These are phyloP conservation scores for Boulengeromyrus knoepffleri DNA, from an alignment of 2,113 vertebrate species.

Conservation along the genomic window DNA sequence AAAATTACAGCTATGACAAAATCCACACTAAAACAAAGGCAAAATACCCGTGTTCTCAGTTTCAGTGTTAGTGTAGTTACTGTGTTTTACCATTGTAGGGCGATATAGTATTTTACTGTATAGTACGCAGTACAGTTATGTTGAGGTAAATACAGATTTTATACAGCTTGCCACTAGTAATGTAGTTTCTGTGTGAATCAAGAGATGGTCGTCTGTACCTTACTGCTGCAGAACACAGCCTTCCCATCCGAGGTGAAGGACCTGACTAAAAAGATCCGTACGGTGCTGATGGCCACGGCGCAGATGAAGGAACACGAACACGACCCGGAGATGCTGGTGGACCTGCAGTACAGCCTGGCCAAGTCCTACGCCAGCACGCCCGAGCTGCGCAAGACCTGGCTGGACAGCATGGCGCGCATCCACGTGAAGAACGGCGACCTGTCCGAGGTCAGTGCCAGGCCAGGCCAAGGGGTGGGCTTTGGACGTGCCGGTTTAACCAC, in stretches of 20 bases:
- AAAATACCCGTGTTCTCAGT: neutral
- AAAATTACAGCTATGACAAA: neutral
- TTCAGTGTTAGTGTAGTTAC: neutral
- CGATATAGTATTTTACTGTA: neutral
- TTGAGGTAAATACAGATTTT: neutral
- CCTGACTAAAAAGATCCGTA: constrained; percentile 93
- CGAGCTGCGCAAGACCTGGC: constrained; percentile 92
- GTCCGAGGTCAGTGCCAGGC: constrained; percentile 71
- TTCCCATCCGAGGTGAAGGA: constrained; percentile 96
- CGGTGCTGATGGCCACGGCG: constrained; percentile 93
- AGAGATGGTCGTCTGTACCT: neutral
- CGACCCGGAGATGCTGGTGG: constrained; percentile 96
- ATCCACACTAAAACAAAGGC: neutral
- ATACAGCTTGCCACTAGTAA: neutral
- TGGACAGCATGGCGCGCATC: constrained; percentile 98
- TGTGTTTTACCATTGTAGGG: neutral
- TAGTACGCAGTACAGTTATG: neutral
- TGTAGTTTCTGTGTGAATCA: neutral
- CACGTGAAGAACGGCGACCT: constrained; percentile 96
- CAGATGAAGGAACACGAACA: constrained; percentile 99
- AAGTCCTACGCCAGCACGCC: constrained; percentile 97
- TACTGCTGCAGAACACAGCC: constrained; percentile 73
- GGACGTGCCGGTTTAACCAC: neutral
- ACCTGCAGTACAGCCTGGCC: constrained; percentile 95
- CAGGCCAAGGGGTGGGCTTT: too few species aligned